phyloP scores from a whole-genome alignment of 2,113 vertebrate genomes.

The Lophura nycthemera region DNA sequence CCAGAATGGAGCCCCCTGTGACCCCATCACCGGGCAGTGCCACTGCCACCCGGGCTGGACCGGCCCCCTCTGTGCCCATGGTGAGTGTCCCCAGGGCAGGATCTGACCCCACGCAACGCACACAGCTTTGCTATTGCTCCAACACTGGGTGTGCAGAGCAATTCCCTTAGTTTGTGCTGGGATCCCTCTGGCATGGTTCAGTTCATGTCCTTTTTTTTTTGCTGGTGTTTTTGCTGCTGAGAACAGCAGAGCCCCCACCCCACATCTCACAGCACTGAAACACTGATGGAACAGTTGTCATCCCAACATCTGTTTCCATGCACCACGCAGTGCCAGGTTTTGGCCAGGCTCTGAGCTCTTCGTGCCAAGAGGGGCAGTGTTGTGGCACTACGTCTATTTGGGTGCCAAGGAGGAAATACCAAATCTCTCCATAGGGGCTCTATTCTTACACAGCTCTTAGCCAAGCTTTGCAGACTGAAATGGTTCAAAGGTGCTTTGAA shows the following conservation, averaged over 20 bases:
- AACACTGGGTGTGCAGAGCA: neutral
- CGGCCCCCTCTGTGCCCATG: constrained; percentile 81
- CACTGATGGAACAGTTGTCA: neutral
- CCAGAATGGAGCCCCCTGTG: constrained; percentile 81
- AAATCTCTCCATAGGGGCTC: neutral
- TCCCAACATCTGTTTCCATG: neutral
- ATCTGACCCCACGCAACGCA: neutral
- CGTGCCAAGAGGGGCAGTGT: neutral
- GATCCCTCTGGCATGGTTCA: neutral
- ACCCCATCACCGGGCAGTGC: constrained; percentile 81
- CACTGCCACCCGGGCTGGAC: constrained; percentile 84
- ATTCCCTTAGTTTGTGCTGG: neutral
- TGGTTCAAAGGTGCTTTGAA: neutral
- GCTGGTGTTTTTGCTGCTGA: neutral
- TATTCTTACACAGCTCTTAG: neutral
- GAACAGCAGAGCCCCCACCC: neutral
- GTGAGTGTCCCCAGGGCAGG: constrained; percentile 73
- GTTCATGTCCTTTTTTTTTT: neutral
- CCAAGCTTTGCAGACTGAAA: neutral
- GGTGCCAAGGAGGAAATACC: neutral
- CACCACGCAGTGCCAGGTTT: neutral
- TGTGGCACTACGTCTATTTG: neutral
- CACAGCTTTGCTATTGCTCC: neutral
- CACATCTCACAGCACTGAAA: neutral
- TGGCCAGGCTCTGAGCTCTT: neutral